Percentiles rank a stretch among this genome's conserved stretches.
These are phyloP conservation scores for Zoanthus gigantus DNA, from an alignment of 92 coral and sea anemone genomes.

Conservation along the genomic window DNA sequence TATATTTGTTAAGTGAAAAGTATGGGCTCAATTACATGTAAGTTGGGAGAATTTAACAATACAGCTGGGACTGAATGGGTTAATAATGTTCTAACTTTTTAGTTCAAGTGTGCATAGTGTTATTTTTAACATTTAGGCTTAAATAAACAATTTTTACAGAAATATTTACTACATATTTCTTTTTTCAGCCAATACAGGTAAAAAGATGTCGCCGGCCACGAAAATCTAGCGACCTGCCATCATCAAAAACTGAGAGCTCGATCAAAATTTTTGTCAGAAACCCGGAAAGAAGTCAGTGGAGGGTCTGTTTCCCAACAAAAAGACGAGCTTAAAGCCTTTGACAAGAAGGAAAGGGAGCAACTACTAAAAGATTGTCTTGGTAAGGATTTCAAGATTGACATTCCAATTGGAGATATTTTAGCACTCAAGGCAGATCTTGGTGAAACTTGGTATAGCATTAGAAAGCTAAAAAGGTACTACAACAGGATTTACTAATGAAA, in stretches of 20 bases:
- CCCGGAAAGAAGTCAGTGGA: neutral
- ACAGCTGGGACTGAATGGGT: too few relatives aligned
- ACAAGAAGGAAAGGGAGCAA: conserved; percentile 35
- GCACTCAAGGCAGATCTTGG: conserved; percentile 10
- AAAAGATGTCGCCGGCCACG: conserved; percentile 15
- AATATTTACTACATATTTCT: neutral
- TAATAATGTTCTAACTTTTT: neutral
- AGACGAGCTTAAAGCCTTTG: conserved; percentile 36
- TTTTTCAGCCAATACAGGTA: conserved; percentile 27
- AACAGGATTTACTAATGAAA: neutral
- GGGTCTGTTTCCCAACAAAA: conserved; percentile 27
- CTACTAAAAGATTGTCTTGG: conserved; percentile 49
- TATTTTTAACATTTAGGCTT: neutral
- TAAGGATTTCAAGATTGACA: conserved; percentile 6
- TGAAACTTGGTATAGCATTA: neutral
- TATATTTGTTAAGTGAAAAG: too few relatives aligned
- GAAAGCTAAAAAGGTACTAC: conserved; percentile 3
- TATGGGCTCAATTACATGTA: too few relatives aligned
- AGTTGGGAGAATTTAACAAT: too few relatives aligned
- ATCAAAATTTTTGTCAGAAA: neutral
- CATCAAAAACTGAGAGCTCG: conserved; percentile 13
- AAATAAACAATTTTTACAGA: neutral
- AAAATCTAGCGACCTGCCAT: conserved; percentile 34
- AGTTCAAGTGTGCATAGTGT: neutral
- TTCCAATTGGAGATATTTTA: conserved; percentile 1